phyloP scores from a whole-genome alignment of 1,140 invertebrate species.

The Oryzaephilus surinamensis region DNA sequence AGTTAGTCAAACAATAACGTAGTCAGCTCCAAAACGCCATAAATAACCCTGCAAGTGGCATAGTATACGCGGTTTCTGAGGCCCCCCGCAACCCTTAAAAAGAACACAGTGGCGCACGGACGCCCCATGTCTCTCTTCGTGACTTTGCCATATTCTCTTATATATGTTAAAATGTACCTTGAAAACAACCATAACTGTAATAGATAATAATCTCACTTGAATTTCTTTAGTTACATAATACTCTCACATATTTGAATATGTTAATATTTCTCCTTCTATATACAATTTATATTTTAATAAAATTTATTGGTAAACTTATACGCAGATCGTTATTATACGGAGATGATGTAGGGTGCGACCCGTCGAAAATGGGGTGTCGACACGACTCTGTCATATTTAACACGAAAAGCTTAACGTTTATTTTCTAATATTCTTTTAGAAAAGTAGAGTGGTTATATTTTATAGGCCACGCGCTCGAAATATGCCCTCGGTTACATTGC shows the following conservation, averaged over 20 bases:
- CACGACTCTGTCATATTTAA: slow-evolving; percentile 26
- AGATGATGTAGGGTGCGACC: slow-evolving; percentile 19
- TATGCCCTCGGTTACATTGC: slow-evolving; percentile 5
- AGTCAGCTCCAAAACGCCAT: slow-evolving; percentile 31
- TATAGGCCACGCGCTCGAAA: slow-evolving; percentile 7
- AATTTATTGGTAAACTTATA: no score
- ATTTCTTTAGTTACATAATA: slow-evolving; percentile 20
- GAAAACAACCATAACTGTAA: slow-evolving; percentile 26
- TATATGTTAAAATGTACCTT: slow-evolving; percentile 21
- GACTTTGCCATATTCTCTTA: slow-evolving; percentile 14
- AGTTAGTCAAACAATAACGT: slow-evolving; percentile 36
- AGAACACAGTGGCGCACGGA: slow-evolving; percentile 15
- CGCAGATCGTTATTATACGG: no score
- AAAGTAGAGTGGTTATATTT: no score
- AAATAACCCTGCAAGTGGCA: slow-evolving; percentile 31
- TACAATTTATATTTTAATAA: slow-evolving; percentile 22
- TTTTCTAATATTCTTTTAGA: slow-evolving; percentile 15
- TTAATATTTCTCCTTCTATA: slow-evolving; percentile 20
- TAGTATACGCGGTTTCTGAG: slow-evolving; percentile 13
- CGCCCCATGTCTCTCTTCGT: slow-evolving; percentile 21
- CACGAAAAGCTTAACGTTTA: slow-evolving; percentile 22
- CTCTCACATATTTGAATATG: slow-evolving; percentile 23
- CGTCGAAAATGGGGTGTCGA: slow-evolving; percentile 24
- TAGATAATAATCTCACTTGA: slow-evolving; percentile 13
- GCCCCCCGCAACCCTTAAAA: slow-evolving; percentile 12